phyloP scores from a whole-genome alignment of 2,888 invertebrate genomes.

The Orgyia antiqua region DNA sequence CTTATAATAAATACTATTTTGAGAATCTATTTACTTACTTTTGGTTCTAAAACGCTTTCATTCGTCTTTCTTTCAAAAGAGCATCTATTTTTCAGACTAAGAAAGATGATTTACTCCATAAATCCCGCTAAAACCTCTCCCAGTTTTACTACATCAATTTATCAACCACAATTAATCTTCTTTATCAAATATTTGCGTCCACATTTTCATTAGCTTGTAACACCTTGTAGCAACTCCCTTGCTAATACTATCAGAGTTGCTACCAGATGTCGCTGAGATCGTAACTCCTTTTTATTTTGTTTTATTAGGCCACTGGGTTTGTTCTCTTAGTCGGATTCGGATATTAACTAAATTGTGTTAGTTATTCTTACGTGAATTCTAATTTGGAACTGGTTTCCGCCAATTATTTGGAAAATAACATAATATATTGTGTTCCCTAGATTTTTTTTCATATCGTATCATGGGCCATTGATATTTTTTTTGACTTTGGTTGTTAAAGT shows the following conservation, averaged over 20 bases:
- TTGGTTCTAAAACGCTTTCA: too few species aligned
- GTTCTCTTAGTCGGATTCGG: conserved; percentile 5
- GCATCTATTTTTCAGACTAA: too few species aligned
- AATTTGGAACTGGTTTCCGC: too few species aligned
- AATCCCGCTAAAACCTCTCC: background rate
- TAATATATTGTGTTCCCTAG: too few species aligned
- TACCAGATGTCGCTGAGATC: conserved; percentile 43
- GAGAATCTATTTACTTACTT: too few species aligned
- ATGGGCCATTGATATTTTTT: too few species aligned
- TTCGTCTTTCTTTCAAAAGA: too few species aligned
- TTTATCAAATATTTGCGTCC: conserved; percentile 29
- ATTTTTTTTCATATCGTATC: too few species aligned
- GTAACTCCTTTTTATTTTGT: conserved; percentile 64
- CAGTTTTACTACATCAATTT: background rate
- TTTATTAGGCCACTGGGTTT: conserved; percentile 34
- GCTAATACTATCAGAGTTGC: conserved; percentile 40
- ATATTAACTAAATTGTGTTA: conserved; percentile 4
- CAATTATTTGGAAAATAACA: too few species aligned
- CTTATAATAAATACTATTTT: too few species aligned
- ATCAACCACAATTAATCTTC: conserved; percentile 25
- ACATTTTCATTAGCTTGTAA: conserved; percentile 50
- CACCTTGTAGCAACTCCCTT: conserved; percentile 20
- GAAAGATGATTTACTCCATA: too few species aligned
- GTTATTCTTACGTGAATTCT: conserved; percentile 1
- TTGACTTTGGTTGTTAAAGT: too few species aligned